Evolutionary conservation across 2,888 invertebrate species (phyloP).

Genomic region (Campaea margaritaria): DNA sequence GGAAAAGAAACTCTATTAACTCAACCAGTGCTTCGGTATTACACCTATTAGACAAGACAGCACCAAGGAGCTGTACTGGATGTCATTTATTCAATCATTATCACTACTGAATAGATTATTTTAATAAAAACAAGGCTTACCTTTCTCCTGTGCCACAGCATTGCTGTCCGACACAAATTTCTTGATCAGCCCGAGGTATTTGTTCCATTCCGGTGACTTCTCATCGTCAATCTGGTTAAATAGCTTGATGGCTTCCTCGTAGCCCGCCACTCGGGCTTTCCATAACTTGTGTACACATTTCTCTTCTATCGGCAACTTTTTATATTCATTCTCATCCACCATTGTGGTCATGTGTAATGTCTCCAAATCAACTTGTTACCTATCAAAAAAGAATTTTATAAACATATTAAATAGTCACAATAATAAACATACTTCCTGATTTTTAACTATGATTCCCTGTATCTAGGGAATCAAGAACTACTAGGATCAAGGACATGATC

Average conservation of each 20-base stretch:
- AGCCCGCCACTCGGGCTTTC: slow-evolving; percentile 97
- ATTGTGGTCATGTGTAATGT: slow-evolving; percentile 69
- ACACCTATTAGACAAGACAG: too few relatives aligned
- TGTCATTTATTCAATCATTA: too few relatives aligned
- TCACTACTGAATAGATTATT: background rate
- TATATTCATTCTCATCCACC: slow-evolving; percentile 95
- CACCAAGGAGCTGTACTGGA: too few relatives aligned
- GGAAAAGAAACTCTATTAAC: too few relatives aligned
- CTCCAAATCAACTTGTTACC: slow-evolving; percentile 43
- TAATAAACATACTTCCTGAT: too few relatives aligned
- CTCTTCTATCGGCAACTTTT: slow-evolving; percentile 95
- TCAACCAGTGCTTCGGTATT: too few relatives aligned
- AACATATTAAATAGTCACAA: too few relatives aligned
- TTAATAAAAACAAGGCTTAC: slow-evolving; percentile 63
- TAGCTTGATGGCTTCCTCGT: slow-evolving; percentile 95
- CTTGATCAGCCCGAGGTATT: slow-evolving; percentile 95
- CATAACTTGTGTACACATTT: slow-evolving; percentile 97
- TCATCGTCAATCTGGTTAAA: slow-evolving; percentile 96
- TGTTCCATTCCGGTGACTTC: slow-evolving; percentile 97
- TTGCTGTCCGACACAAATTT: slow-evolving; percentile 98
- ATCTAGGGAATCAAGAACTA: too few relatives aligned
- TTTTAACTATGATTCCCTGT: too few relatives aligned
- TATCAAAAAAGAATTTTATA: slow-evolving; percentile 6
- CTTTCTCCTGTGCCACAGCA: slow-evolving; percentile 98
- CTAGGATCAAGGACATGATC: too few relatives aligned